Base-by-base conservation (phyloP, 1,140 invertebrate species). In the Euglossa dilemma region DNA sequence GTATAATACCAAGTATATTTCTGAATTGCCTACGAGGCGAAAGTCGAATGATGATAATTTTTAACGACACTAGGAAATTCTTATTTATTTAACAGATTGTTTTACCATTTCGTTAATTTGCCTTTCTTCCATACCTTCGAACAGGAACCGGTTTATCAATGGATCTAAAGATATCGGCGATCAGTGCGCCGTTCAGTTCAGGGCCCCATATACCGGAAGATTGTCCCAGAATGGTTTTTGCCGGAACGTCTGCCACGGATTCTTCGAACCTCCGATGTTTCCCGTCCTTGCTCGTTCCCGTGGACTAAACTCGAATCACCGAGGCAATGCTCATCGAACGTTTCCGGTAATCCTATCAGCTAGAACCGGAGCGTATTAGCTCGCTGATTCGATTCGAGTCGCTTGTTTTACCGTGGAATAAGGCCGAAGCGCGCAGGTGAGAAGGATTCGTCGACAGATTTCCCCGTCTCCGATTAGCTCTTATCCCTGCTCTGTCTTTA, bases 321-420 rank as follows among this genome's bases (percentile, higher is more conserved):
- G 18, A 25, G n/a, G 25, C 54, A 70, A 66, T 66, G 52, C 54
- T 81, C 70, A 75, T 75, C 47, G 61, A 75, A 47, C 61, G 59
- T n/a, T 63, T 50, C 69, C 78, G 57, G 57, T 74, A 80, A 80
- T 80, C 79, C 57, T 63, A 71, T 80, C 59, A 74, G 79, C 59
- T 56, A 50, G 25, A 64, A 47, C 50, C 14, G 47, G 47, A 14
- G 8, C 63, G 79, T 74, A 74, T 74, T 64, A 80, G 20, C 11
- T 12, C 23, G 6, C 28, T 36, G 23, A 63, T 59, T 70, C 45
- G 59, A 81, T 56, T 12, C 18, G 18, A 56, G 20, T 4, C 47
- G 28, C 67, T 70, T 47, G 52, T 52, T 80, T 72, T n/a, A 73
- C 23, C 63, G 23, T n/a, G 16, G 36, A 47, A n/a, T 18, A 59